Evolutionary conservation across 2,888 invertebrate species (phyloP), one percentile per base, ranked within the genome.

Genomic region (Drosophila austrosaltans): DNA sequence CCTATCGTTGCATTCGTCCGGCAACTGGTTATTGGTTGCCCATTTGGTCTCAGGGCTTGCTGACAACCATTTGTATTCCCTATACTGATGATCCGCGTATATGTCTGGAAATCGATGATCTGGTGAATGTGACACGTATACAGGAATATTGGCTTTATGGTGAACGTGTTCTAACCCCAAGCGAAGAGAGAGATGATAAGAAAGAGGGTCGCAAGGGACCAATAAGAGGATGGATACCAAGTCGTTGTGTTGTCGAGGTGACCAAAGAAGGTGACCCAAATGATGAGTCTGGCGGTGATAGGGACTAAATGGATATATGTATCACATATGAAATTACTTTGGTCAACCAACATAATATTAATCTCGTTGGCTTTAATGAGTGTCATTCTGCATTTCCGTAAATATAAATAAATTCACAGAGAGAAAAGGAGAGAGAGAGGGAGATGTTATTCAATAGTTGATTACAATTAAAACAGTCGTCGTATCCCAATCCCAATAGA

Each of bases 71-170:
- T 72, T 94, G 94, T 76, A 95, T 96, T 57, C 98, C 98, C 1
- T 97, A 96, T 88, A 95, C 95, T 1, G 98, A 98, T 92, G 98
- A 98, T 92, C 93, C 96, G 1, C 94, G 98, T 40, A 95, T 99
- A 12, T 48, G 22, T 25, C 25, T 48, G 25, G 25, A 48, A 5
- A 10, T 93, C 0, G 96, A 95, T 0, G 97, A 98, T 90, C 91
- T 93, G 10, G 93, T 98, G 3, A 92, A 95, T 39, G 98, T 97
- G 40, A 98, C 98, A 0, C 93, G 98, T 67, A 97, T 97, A 94
- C 94, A 96, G 86, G 95, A 94, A 76, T 94, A 96, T 90, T 98
- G 98, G 98, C 89, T 98, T 42, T 98, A 97, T 93, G 98, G 98
- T 1, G 97, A 97, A 92, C 83, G 85, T 20, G 71, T 84, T 2